Conservation (phyloP, 2,888 invertebrate genomes). For the Deilephila elpenor region DNA sequence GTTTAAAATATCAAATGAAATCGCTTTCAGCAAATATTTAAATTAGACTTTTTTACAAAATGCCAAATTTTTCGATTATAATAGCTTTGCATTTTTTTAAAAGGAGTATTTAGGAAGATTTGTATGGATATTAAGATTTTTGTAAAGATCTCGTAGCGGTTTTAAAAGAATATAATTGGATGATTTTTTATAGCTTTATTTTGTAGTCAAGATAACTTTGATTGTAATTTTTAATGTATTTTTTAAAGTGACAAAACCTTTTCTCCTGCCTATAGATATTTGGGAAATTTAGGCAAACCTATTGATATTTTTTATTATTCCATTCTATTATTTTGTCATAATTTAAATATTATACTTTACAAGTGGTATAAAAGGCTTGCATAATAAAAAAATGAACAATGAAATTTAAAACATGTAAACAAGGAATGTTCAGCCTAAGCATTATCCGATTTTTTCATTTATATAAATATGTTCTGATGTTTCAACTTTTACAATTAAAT, state of each 20-base stretch:
- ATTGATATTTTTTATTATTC: background rate
- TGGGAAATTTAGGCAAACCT: background rate
- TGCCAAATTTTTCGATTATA: conserved; percentile 17
- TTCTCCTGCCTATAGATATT: background rate
- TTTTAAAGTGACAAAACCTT: conserved; percentile 1
- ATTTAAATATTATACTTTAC: background rate
- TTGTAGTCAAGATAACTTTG: conserved; percentile 4
- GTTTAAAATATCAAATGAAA: background rate
- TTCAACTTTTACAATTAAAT: too few species aligned
- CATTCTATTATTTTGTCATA: too few species aligned
- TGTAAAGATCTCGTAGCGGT: conserved; percentile 23
- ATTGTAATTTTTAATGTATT: conserved; percentile 7
- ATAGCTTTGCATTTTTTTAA: conserved; percentile 13
- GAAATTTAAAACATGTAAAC: background rate
- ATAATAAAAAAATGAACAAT: background rate
- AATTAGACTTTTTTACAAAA: conserved; percentile 13
- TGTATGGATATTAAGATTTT: conserved; percentile 20
- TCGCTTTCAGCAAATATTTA: background rate
- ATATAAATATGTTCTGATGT: too few species aligned
- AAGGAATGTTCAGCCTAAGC: background rate
- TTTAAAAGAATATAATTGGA: background rate
- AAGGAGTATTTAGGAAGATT: conserved; percentile 12
- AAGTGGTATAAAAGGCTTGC: background rate
- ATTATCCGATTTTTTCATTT: too few species aligned
- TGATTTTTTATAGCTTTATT: conserved; percentile 23